A percentile compares a stretch with the other conserved stretches of the same genome.
These are phyloP conservation scores for Sanderia malayensis DNA, from an alignment of 30 jellyfish, hydroid and myxozoan genomes.

Conservation along the genomic window DNA sequence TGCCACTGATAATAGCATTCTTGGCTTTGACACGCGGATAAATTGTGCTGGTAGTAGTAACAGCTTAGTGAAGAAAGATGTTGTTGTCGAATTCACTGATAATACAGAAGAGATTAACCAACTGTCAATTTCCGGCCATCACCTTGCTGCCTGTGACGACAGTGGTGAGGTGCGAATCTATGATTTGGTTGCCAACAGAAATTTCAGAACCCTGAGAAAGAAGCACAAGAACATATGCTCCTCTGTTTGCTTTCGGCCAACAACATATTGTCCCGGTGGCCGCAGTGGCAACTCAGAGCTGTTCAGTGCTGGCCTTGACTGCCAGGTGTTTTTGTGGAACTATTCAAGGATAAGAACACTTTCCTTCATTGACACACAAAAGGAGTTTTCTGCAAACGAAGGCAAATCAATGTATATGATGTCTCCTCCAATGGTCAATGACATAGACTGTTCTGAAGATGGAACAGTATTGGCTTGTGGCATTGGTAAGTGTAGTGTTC, in stretches of 20 bases:
- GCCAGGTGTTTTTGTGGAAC: slow-evolving; percentile 80
- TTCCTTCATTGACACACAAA: slow-evolving; percentile 59
- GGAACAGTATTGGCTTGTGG: slow-evolving; percentile 65
- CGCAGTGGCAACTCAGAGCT: slow-evolving; percentile 58
- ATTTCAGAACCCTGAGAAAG: slow-evolving; percentile 67
- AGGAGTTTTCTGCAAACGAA: slow-evolving; percentile 42
- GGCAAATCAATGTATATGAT: slow-evolving; percentile 74
- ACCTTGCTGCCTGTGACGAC: slow-evolving; percentile 87
- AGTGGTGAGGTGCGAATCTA: slow-evolving; percentile 80
- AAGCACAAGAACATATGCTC: slow-evolving; percentile 89
- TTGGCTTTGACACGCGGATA: slow-evolving; percentile 44
- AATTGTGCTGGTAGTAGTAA: neutral
- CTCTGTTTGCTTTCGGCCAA: slow-evolving; percentile 41
- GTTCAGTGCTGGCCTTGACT: slow-evolving; percentile 87
- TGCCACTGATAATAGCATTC: slow-evolving; percentile 37
- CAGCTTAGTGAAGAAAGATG: neutral
- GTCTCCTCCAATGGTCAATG: slow-evolving; percentile 84
- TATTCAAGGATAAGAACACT: slow-evolving; percentile 43
- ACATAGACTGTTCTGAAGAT: slow-evolving; percentile 48
- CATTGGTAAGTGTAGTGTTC: slow-evolving; percentile 71
- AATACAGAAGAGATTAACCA: slow-evolving; percentile 84
- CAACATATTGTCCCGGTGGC: no score
- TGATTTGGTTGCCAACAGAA: slow-evolving; percentile 50
- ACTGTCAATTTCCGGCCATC: slow-evolving; percentile 17
- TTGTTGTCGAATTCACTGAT: slow-evolving; percentile 33